Conservation (phyloP, 1,140 invertebrate genomes). For the Drosophila teissieri region DNA sequence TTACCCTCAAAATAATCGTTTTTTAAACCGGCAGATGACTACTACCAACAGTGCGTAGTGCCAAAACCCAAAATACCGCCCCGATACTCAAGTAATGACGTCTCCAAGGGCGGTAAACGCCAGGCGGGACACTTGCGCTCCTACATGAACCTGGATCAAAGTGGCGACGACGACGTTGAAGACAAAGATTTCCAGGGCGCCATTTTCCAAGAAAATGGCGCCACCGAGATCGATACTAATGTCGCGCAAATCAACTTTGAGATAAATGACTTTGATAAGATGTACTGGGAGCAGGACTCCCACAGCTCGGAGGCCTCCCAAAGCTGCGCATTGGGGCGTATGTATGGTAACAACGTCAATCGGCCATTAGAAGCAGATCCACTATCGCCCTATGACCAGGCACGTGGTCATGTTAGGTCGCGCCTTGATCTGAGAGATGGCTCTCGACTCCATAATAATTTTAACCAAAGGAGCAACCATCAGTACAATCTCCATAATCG, state of each 20-base stretch:
- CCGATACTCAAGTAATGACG: not conserved
- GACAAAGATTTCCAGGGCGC: not conserved
- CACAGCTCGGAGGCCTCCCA: not conserved
- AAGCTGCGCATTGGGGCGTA: conserved; percentile 26
- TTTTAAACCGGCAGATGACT: conserved; percentile 39
- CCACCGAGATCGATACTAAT: conserved; percentile 10
- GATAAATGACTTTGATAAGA: conserved; percentile 48
- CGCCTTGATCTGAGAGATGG: not conserved
- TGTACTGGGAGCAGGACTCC: conserved; percentile 10
- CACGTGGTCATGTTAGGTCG: conserved; percentile 1
- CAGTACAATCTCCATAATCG: not conserved
- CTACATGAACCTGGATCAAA: conserved; percentile 21
- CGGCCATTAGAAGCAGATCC: conserved; percentile 34
- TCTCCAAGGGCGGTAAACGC: not conserved
- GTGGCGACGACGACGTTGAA: conserved; percentile 1
- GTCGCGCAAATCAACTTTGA: conserved; percentile 20
- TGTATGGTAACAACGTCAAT: conserved; percentile 39
- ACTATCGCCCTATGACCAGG: conserved; percentile 7
- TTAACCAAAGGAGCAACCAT: not conserved
- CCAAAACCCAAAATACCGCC: conserved; percentile 45
- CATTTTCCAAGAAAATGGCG: not conserved
- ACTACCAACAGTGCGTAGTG: conserved; percentile 37
- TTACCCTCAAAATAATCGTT: not conserved
- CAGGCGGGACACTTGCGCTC: conserved; percentile 44
- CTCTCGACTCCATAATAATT: not conserved